Percentiles rank a stretch among this genome's conserved stretches.
These are phyloP conservation scores for Jordanella pulchra DNA, from an alignment of 2,797 vertebrate species.

Conservation along the genomic window DNA sequence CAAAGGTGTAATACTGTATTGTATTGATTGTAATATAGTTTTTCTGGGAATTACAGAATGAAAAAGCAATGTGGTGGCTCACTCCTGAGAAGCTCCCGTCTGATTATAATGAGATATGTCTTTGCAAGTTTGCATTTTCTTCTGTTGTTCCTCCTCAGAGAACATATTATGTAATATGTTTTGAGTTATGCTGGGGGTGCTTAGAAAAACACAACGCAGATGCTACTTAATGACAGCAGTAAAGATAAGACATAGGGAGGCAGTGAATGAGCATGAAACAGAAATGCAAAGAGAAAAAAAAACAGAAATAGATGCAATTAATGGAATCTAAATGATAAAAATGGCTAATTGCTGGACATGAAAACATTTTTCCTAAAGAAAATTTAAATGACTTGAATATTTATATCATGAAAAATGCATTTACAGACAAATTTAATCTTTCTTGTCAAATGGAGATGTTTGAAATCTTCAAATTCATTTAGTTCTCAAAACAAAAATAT, in stretches of 20 bases:
- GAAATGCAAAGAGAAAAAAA: neutral
- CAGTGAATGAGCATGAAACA: neutral
- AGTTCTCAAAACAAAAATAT: neutral
- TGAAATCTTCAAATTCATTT: neutral
- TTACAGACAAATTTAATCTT: neutral
- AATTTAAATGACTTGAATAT: neutral
- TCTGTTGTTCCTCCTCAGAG: constrained; percentile 19
- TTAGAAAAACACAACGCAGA: constrained; percentile 38
- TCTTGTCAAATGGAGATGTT: neutral
- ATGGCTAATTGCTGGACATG: neutral
- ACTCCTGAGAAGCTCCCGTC: neutral
- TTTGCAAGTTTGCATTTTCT: constrained; percentile 40
- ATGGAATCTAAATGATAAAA: constrained; percentile 2
- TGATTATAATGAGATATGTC: constrained; percentile 18
- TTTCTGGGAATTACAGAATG: constrained; percentile 17
- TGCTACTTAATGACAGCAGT: constrained; percentile 40
- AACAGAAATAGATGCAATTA: neutral
- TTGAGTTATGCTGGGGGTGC: constrained; percentile 37
- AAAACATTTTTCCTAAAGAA: neutral
- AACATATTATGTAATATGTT: constrained; percentile 55
- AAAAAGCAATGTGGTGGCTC: neutral
- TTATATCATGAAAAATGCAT: neutral
- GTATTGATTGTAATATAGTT: constrained; percentile 5
- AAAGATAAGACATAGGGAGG: constrained; percentile 53
- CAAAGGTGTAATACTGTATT: constrained; percentile 9